These are phyloP conservation scores for Caradrina clavipalpis DNA, from an alignment of 2,888 invertebrate species.

Conservation along the genomic window DNA sequence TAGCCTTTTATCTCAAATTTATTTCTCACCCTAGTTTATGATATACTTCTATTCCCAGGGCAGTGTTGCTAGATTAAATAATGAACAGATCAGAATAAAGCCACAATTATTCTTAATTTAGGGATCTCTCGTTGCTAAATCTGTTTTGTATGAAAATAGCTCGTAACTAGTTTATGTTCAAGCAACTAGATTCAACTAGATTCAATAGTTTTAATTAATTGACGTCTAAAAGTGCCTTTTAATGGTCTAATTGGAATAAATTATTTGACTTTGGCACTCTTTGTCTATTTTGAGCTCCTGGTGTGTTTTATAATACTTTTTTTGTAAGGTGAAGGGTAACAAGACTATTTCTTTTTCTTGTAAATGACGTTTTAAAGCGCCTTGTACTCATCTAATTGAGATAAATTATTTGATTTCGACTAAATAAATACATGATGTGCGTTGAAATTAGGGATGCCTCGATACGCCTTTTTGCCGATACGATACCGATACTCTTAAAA, in stretches of 20 bases:
- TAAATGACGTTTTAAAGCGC: too few relatives aligned
- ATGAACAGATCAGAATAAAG: constrained; percentile 15
- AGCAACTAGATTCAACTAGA: too few relatives aligned
- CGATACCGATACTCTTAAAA: too few relatives aligned
- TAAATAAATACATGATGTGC: background rate
- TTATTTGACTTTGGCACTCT: too few relatives aligned
- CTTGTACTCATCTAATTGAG: too few relatives aligned
- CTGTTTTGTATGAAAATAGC: background rate
- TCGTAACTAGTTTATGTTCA: background rate
- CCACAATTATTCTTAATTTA: constrained; percentile 7
- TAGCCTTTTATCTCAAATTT: constrained; percentile 51
- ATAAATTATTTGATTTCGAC: too few relatives aligned
- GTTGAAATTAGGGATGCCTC: too few relatives aligned
- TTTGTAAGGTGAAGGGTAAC: background rate
- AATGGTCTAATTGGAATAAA: too few relatives aligned
- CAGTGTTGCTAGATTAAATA: constrained; percentile 19
- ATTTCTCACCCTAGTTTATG: constrained; percentile 31
- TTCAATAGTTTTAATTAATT: too few relatives aligned
- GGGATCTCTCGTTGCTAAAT: constrained; percentile 6
- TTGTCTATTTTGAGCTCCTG: background rate
- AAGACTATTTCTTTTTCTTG: too few relatives aligned
- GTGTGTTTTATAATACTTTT: background rate
- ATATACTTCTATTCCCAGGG: constrained; percentile 16
- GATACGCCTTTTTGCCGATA: too few relatives aligned
- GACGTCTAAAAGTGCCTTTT: too few relatives aligned